Evolutionary conservation across 2,797 vertebrate species (phyloP).

Genomic region (Phrynocephalus vlangalii): DNA sequence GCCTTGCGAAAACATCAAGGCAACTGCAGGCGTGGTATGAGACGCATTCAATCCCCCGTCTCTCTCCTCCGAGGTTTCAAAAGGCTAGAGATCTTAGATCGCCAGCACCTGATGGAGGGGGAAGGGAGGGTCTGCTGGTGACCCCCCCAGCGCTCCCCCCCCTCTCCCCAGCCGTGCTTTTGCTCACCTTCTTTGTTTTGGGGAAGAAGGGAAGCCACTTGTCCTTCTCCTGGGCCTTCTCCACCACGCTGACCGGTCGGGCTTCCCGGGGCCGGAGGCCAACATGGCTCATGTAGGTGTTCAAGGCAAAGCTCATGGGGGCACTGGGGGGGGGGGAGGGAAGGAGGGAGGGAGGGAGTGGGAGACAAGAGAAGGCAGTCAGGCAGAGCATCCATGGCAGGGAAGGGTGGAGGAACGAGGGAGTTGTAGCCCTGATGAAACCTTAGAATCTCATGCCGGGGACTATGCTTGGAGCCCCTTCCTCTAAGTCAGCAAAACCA

Average conservation of each 20-base stretch:
- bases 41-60: neutral
- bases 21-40: too few relatives aligned
- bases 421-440: too few relatives aligned
- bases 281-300: constrained; percentile 87
- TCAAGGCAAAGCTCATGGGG: constrained; percentile 88
- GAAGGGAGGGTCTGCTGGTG: too few relatives aligned
- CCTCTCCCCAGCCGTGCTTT: fast-evolving
- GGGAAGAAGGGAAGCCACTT: constrained; percentile 92
- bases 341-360: neutral
- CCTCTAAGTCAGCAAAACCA: too few relatives aligned
- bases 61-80: neutral
- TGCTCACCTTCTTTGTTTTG: constrained; percentile 89
- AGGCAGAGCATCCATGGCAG: too few relatives aligned
- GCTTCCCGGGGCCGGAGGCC: constrained; percentile 89
- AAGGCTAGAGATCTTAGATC: too few relatives aligned
- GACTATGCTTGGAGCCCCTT: too few relatives aligned
- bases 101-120: too few relatives aligned
- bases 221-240: constrained; percentile 87
- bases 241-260: constrained; percentile 78
- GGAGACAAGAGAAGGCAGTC: neutral
- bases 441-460: too few relatives aligned
- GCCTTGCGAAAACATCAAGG: too few relatives aligned
- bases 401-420: too few relatives aligned
- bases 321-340: constrained; percentile 75
- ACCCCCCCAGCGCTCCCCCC: constrained; percentile 81